Percentiles rank a stretch among this genome's conserved stretches.
These are phyloP conservation scores for Prinia subflava DNA, from an alignment of 2,113 vertebrate genomes.

Conservation along the genomic window DNA sequence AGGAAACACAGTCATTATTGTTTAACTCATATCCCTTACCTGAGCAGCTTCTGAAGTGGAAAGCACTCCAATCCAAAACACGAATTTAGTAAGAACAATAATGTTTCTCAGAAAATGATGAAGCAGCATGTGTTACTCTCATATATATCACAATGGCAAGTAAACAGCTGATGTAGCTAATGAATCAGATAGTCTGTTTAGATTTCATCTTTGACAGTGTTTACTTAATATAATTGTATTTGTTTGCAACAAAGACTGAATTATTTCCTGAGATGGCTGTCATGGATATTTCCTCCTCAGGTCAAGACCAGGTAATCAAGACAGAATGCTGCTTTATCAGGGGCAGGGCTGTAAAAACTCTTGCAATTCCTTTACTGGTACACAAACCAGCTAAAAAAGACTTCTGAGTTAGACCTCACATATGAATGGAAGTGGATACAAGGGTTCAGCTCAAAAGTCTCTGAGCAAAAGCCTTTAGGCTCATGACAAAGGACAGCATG, in stretches of 20 bases:
- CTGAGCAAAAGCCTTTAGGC: rapidly evolving
- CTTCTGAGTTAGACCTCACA: background rate
- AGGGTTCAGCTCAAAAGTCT: background rate
- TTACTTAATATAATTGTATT: conserved; percentile 16
- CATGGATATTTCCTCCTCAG: background rate
- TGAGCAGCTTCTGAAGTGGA: background rate
- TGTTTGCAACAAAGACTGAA: background rate
- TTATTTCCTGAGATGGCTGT: background rate
- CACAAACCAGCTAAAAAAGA: background rate
- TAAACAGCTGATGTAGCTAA: background rate
- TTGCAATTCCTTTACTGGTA: background rate
- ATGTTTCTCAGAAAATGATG: background rate
- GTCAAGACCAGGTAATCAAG: background rate
- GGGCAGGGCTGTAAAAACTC: background rate
- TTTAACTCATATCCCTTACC: background rate
- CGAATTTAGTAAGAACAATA: background rate
- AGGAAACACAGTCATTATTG: background rate
- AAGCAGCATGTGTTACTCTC: background rate
- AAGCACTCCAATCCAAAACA: background rate
- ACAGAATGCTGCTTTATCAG: background rate
- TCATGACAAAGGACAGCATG: background rate
- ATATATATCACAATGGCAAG: background rate
- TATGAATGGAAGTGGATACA: background rate
- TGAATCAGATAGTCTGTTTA: background rate
- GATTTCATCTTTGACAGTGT: conserved; percentile 1